Percentiles rank a stretch among this genome's conserved stretches.
Evolutionary conservation across 2,888 invertebrate genomes (phyloP).

Genomic region (Pristionchus japonicus): DNA sequence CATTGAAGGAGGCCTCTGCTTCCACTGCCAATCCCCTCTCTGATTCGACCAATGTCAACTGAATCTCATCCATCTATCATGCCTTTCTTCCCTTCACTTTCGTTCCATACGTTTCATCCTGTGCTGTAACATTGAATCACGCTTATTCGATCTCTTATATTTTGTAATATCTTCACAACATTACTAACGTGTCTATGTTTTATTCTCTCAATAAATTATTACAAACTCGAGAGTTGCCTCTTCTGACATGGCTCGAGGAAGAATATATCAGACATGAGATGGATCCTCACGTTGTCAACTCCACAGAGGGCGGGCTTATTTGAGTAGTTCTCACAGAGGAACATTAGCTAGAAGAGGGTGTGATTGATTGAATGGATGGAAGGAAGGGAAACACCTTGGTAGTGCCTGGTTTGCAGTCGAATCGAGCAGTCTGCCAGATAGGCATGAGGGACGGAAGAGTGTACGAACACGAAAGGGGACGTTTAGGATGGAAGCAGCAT

Average conservation of each 20-base stretch:
- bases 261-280: constrained; percentile 61
- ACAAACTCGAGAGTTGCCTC: constrained; percentile 26
- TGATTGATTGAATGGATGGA: too few species aligned
- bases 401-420: constrained; percentile 58
- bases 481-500: constrained; percentile 56
- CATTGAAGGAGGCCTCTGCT: constrained; percentile 1
- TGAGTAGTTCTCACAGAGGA: constrained; percentile 70
- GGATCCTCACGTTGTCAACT: constrained; percentile 66
- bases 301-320: constrained; percentile 59
- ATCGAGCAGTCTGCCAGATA: constrained; percentile 60
- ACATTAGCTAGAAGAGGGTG: constrained; percentile 59
- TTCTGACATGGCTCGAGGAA: constrained; percentile 67
- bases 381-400: neutral
- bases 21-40: constrained; percentile 1
- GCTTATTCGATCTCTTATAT: neutral
- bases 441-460: constrained; percentile 43
- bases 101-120: neutral
- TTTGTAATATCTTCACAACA: neutral
- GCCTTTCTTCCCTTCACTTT: neutral
- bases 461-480: constrained; percentile 48
- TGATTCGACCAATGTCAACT: constrained; percentile 44
- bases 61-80: neutral
- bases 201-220: constrained; percentile 26
- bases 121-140: neutral
- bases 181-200: neutral